A percentile compares a stretch with the other conserved stretches of the same genome.
Conservation (phyloP, 2,888 invertebrate genomes). For the Plusia festucae region DNA sequence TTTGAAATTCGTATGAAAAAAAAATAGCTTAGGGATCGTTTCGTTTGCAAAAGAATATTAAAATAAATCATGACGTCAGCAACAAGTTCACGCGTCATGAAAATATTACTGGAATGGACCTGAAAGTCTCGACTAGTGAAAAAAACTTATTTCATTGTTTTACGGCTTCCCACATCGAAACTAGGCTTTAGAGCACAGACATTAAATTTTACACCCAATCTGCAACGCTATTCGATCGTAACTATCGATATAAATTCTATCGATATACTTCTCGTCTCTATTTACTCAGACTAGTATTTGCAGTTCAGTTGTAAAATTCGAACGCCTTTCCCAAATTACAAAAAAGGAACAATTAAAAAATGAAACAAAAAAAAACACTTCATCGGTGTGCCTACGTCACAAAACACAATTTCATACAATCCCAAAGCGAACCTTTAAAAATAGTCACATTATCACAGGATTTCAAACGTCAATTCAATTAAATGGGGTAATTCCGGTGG, state of each 20-base stretch:
- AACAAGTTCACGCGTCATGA: background rate
- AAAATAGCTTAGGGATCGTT: constrained; percentile 35
- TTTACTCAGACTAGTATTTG: background rate
- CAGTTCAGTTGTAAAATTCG: background rate
- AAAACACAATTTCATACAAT: constrained; percentile 32
- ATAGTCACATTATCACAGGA: constrained; percentile 48
- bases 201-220: constrained; percentile 23
- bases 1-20: constrained; percentile 8
- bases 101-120: background rate
- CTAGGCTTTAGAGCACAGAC: constrained; percentile 8
- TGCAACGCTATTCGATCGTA: constrained; percentile 15
- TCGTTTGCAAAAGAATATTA: background rate
- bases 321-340: background rate
- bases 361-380: constrained; percentile 19
- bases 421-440: constrained; percentile 39
- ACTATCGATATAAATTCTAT: constrained; percentile 1
- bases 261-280: background rate
- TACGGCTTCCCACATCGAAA: background rate
- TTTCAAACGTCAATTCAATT: constrained; percentile 47
- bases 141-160: constrained; percentile 6
- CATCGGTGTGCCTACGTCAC: constrained; percentile 25
- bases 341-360: constrained; percentile 5
- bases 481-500: constrained; percentile 46
- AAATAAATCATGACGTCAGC: background rate
- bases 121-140: constrained; percentile 4